phyloP scores from a whole-genome alignment of 2,888 invertebrate species.

The Pogonocherus hispidulus region DNA sequence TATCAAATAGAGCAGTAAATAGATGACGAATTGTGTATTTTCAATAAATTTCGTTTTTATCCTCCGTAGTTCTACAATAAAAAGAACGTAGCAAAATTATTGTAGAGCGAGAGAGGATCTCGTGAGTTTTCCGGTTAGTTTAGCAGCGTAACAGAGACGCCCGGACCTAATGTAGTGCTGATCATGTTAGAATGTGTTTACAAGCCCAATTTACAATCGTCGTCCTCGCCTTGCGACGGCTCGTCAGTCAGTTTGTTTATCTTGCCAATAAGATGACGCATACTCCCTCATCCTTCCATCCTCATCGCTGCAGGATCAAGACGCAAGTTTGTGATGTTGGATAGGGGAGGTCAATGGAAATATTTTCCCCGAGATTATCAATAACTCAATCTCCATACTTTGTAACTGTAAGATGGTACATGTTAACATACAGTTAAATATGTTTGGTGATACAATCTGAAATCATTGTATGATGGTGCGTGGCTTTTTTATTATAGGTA shows the following conservation, averaged over 20 bases:
- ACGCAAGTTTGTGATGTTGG: slow-evolving; percentile 5
- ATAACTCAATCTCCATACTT: not conserved
- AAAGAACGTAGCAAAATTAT: slow-evolving; percentile 13
- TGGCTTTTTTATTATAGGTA: too few species aligned
- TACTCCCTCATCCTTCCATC: slow-evolving; percentile 43
- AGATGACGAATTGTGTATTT: not conserved
- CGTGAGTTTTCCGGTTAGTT: slow-evolving; percentile 65
- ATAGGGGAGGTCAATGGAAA: slow-evolving; percentile 9
- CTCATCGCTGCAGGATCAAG: slow-evolving; percentile 17
- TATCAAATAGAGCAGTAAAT: not conserved
- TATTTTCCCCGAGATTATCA: slow-evolving; percentile 9
- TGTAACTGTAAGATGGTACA: too few species aligned
- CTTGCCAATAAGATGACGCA: slow-evolving; percentile 67
- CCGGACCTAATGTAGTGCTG: slow-evolving; percentile 69
- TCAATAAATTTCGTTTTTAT: not conserved
- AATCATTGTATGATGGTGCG: too few species aligned
- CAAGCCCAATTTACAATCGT: slow-evolving; percentile 69
- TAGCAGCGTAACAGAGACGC: slow-evolving; percentile 67
- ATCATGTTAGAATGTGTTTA: slow-evolving; percentile 71
- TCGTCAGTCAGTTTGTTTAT: slow-evolving; percentile 66
- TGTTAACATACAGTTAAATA: not conserved
- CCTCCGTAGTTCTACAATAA: not conserved
- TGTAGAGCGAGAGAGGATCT: slow-evolving; percentile 24
- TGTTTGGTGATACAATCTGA: too few species aligned
- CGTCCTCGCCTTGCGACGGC: slow-evolving; percentile 65